Evolutionary conservation across 1,140 invertebrate genomes (phyloP), one percentile per base, ranked within the genome.

Genomic region (Drosophila persimilis): DNA sequence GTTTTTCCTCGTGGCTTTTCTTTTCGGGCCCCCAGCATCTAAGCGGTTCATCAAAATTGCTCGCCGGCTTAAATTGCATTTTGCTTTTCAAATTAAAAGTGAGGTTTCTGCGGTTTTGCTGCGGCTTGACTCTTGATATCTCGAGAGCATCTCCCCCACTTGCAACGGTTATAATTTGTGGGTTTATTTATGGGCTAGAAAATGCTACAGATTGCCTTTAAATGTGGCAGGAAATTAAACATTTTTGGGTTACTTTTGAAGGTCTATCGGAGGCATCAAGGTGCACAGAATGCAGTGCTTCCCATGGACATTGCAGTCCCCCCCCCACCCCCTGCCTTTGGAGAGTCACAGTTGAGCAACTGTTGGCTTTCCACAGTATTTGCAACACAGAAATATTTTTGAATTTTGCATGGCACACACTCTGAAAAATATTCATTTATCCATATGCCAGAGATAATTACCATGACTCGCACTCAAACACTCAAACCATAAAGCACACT

Each of bases 51-150:
- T 81, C 79, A 81, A 74, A 81, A 71, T 78, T 31, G 48, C 64
- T 71, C 22, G 44, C 63, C 51, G 41, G 56, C 69, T 61, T 64
- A 83, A 81, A 83, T 78, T 74, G 80, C 74, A 74, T 69, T 81
- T 81, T 81, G 60, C 55, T 81, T 83, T 81, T 70, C 52, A 69
- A 81, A 83, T 81, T 81, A 83, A 83, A 81, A 62, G 31, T 58
- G 51, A 53, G 73, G 62, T 45, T 65, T 72, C 46, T 60, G 66
- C 64, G 63, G 66, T 69, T 69, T 67, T 8, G n/a, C 13, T 69
- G 51, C 35, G 43, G 5, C 48, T 6, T 48, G 63, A 67, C 63
- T 67, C 56, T 56, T 48, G 41, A 2, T 69, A 69, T 43, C 65
- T 69, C 2, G 29, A 22, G 52, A 69, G 45, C 44, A 56, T 41